Percentiles rank a stretch among this genome's conserved stretches.
Evolutionary conservation across 2,888 invertebrate species (phyloP).

Genomic region (Auanema sp.): DNA sequence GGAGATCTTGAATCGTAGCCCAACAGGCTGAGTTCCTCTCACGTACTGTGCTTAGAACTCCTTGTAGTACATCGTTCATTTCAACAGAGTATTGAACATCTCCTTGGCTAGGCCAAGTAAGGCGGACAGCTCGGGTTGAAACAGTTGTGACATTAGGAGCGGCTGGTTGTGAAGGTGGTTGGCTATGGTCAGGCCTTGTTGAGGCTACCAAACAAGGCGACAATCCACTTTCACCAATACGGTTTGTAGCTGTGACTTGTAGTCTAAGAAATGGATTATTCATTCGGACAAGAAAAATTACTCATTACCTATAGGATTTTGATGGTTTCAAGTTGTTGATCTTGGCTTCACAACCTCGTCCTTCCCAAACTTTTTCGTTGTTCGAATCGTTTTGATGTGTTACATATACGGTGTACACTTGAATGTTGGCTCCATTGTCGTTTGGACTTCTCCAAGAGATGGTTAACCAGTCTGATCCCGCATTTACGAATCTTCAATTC

Average conservation of each 20-base stretch:
- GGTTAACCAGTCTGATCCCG: conserved; percentile 32
- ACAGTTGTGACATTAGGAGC: conserved; percentile 11
- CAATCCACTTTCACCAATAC: conserved; percentile 31
- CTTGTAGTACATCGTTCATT: conserved; percentile 8
- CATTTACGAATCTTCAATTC: conserved; percentile 13
- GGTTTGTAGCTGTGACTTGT: conserved; percentile 30
- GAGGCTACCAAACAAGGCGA: conserved; percentile 3
- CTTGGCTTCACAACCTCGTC: conserved; percentile 6
- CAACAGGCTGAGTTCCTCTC: conserved; percentile 5
- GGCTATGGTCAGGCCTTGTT: conserved; percentile 18
- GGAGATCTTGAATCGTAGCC: conserved; percentile 18
- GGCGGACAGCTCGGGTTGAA: conserved; percentile 19
- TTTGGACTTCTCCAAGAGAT: conserved; percentile 41
- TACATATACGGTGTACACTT: conserved; percentile 21
- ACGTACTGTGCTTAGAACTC: conserved; percentile 8
- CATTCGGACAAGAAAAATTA: conserved; percentile 9
- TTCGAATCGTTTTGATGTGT: conserved; percentile 1
- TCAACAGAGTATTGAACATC: conserved; percentile 26
- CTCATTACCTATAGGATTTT: conserved; percentile 20
- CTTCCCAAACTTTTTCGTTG: conserved; percentile 10
- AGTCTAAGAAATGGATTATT: conserved; percentile 8
- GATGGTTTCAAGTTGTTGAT: conserved; percentile 23
- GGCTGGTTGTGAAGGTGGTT: conserved; percentile 6
- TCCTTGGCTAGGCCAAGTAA: conserved; percentile 29
- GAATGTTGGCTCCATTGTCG: conserved; percentile 30